These are phyloP conservation scores for Artemia franciscana DNA, from an alignment of 1,140 invertebrate genomes.

Conservation along the genomic window DNA sequence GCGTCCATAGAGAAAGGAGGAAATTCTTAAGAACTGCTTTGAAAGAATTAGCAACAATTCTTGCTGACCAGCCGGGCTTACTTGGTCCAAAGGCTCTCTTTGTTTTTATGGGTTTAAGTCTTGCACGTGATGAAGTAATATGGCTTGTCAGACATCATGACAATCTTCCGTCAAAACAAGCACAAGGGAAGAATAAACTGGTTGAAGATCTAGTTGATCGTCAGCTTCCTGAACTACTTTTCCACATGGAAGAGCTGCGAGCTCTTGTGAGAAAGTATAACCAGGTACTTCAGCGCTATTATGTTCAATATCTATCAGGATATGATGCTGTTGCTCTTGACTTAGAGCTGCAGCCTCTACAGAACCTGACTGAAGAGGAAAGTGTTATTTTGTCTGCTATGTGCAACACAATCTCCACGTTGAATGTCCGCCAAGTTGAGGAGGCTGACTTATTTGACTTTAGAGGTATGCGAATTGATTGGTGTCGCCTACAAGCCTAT, in stretches of 20 bases:
- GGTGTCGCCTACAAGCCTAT: constrained; percentile 89
- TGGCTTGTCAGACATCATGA: constrained; percentile 92
- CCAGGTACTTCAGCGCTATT: constrained; percentile 92
- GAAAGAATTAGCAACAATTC: constrained; percentile 79
- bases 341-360: constrained; percentile 65
- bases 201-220: constrained; percentile 74
- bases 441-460: constrained; percentile 93
- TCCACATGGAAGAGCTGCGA: constrained; percentile 91
- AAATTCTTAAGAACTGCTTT: constrained; percentile 88
- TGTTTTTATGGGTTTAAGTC: constrained; percentile 84
- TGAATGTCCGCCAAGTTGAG: constrained; percentile 55
- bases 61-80: constrained; percentile 91
- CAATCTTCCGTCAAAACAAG: constrained; percentile 41
- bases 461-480: constrained; percentile 76
- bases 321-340: constrained; percentile 83
- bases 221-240: constrained; percentile 86
- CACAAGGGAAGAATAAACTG: constrained; percentile 50
- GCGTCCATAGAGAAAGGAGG: constrained; percentile 73
- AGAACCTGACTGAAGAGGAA: constrained; percentile 67
- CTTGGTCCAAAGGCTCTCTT: constrained; percentile 89
- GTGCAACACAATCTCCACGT: constrained; percentile 60
- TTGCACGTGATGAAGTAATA: constrained; percentile 83
- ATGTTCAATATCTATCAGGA: constrained; percentile 83
- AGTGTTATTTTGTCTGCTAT: constrained; percentile 78
- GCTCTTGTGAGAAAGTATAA: constrained; percentile 63